phyloP scores from a whole-genome alignment of 1,140 invertebrate species.

The Popillia japonica region DNA sequence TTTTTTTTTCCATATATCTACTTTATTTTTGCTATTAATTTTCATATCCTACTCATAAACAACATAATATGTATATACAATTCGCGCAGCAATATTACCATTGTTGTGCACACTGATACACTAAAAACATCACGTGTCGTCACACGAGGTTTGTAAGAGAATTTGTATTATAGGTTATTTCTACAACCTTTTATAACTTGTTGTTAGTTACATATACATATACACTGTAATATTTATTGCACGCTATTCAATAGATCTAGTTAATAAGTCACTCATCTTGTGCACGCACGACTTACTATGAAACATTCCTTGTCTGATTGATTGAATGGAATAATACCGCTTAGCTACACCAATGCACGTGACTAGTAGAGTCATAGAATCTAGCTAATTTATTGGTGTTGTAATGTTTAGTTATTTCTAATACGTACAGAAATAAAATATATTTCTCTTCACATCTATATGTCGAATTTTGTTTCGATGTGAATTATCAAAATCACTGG shows the following conservation, averaged over 20 bases:
- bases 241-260: conserved; percentile 18
- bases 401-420: conserved; percentile 30
- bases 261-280: conserved; percentile 34
- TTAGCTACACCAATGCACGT: conserved; percentile 31
- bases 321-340: conserved; percentile 21
- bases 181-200: not conserved
- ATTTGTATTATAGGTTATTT: conserved; percentile 7
- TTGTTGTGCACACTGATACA: not conserved
- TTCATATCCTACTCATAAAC: too few species aligned
- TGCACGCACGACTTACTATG: conserved; percentile 23
- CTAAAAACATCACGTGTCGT: not conserved
- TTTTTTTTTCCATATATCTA: too few species aligned
- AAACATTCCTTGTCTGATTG: conserved; percentile 21
- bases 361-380: conserved; percentile 31
- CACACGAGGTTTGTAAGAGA: conserved; percentile 1
- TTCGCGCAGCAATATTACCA: not conserved
- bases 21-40: too few species aligned
- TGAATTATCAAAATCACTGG: not conserved
- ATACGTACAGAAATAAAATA: not conserved
- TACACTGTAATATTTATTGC: conserved; percentile 33
- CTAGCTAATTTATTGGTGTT: conserved; percentile 26
- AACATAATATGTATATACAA: too few species aligned
- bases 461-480: not conserved
- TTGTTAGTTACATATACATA: not conserved
- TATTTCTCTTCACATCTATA: not conserved